phyloP scores from a whole-genome alignment of 2,888 invertebrate species.

The Tetranychus truncatus region DNA sequence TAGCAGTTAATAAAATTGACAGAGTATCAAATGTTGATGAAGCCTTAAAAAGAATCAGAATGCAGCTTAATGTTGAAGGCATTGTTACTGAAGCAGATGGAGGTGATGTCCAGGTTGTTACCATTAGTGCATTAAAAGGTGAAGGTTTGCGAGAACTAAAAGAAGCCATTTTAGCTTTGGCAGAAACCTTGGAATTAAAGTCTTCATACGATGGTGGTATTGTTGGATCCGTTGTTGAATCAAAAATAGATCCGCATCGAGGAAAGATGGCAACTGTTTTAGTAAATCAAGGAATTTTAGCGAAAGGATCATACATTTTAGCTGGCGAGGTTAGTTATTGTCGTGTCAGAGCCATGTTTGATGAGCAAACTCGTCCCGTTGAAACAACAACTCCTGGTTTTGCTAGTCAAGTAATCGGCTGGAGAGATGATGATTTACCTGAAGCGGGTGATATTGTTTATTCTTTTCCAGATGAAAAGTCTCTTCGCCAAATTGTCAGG shows the following conservation, averaged over 20 bases:
- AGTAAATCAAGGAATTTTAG: slow-evolving; percentile 64
- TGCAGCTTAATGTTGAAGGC: slow-evolving; percentile 54
- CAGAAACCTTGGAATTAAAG: slow-evolving; percentile 64
- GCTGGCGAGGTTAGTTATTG: slow-evolving; percentile 35
- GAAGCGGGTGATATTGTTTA: slow-evolving; percentile 68
- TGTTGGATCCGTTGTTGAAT: slow-evolving; percentile 24
- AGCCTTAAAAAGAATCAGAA: slow-evolving; percentile 34
- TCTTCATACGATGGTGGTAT: slow-evolving; percentile 34
- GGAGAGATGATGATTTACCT: slow-evolving; percentile 56
- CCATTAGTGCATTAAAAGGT: slow-evolving; percentile 69
- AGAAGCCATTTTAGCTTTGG: slow-evolving; percentile 51
- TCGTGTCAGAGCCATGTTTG: slow-evolving; percentile 49
- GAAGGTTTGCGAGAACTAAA: slow-evolving; percentile 50
- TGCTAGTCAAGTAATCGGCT: slow-evolving; percentile 71
- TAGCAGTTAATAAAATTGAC: slow-evolving; percentile 96
- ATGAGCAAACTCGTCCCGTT: slow-evolving; percentile 51
- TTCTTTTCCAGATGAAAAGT: slow-evolving; percentile 57
- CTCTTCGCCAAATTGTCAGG: slow-evolving; percentile 30
- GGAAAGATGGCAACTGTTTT: slow-evolving; percentile 62
- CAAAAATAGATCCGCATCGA: slow-evolving; percentile 23
- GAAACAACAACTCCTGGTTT: slow-evolving; percentile 53
- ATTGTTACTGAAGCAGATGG: slow-evolving; percentile 67
- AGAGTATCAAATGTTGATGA: slow-evolving; percentile 35
- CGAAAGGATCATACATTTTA: slow-evolving; percentile 55
- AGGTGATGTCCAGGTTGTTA: slow-evolving; percentile 75